Percentiles rank a stretch among this genome's conserved stretches.
phyloP scores from a whole-genome alignment of 2,888 invertebrate species.

The Cheilosia urbana region DNA sequence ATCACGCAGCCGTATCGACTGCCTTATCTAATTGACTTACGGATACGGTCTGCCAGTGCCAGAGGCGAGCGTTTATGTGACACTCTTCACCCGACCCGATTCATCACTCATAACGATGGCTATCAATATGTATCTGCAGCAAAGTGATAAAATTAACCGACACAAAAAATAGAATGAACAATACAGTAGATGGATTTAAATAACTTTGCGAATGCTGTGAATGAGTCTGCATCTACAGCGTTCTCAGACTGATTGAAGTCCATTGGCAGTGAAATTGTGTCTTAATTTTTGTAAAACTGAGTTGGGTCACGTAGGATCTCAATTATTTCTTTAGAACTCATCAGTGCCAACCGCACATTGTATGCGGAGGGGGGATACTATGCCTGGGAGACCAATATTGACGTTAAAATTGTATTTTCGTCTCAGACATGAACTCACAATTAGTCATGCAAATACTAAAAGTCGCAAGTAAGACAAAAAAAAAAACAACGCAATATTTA shows the following conservation, averaged over 20 bases:
- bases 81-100: slow-evolving; percentile 1
- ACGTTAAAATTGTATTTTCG: slow-evolving; percentile 5
- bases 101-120: slow-evolving; percentile 16
- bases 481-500: slow-evolving; percentile 3
- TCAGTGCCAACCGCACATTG: background rate
- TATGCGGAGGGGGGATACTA: background rate
- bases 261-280: slow-evolving; percentile 23
- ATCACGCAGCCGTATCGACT: slow-evolving; percentile 31
- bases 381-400: slow-evolving; percentile 16
- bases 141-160: slow-evolving; percentile 15
- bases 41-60: background rate
- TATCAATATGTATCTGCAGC: slow-evolving; percentile 17
- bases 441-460: slow-evolving; percentile 49
- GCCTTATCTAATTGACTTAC: slow-evolving; percentile 40
- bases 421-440: slow-evolving; percentile 34
- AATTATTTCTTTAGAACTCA: slow-evolving; percentile 40
- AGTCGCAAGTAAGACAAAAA: background rate
- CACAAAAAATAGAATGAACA: background rate
- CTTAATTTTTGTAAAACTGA: slow-evolving; percentile 45
- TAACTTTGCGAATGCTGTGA: slow-evolving; percentile 17
- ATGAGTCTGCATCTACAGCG: slow-evolving; percentile 26
- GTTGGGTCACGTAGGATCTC: slow-evolving; percentile 59
- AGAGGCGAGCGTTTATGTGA: background rate
- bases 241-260: slow-evolving; percentile 14
- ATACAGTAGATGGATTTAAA: background rate